Evolutionary conservation across 2,797 vertebrate genomes (phyloP).

Genomic region (Columba guinea): DNA sequence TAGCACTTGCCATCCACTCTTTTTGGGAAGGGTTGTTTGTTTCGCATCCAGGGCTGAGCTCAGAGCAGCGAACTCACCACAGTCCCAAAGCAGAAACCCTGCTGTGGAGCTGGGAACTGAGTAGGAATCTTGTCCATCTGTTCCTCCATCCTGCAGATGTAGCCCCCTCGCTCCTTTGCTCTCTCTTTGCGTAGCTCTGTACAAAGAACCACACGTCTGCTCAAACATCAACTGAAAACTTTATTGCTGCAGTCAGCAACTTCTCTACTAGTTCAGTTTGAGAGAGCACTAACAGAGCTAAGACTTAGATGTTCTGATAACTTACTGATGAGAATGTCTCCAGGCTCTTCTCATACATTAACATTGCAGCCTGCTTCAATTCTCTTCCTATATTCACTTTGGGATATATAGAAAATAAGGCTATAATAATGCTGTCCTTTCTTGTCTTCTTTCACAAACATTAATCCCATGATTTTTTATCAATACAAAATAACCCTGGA

Average conservation of each 20-base stretch:
- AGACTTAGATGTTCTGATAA: constrained; percentile 17
- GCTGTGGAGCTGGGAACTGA: neutral
- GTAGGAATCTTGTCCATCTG: neutral
- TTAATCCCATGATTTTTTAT: constrained; percentile 70
- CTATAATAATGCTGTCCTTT: constrained; percentile 61
- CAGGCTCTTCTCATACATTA: constrained; percentile 42
- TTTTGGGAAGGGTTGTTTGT: neutral
- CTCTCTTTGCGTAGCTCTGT: neutral
- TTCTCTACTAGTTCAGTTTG: constrained; percentile 12
- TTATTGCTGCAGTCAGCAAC: constrained; percentile 25
- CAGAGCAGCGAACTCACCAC: neutral
- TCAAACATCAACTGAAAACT: neutral
- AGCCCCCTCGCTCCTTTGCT: neutral
- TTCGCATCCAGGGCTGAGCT: neutral
- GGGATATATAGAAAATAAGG: constrained; percentile 53
- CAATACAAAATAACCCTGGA: constrained; percentile 56
- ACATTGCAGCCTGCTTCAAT: constrained; percentile 36
- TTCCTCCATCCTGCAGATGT: neutral
- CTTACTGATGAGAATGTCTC: constrained; percentile 2
- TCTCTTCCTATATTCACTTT: constrained; percentile 31
- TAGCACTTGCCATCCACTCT: neutral
- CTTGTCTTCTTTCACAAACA: constrained; percentile 68
- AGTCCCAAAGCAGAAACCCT: neutral
- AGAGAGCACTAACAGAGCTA: neutral
- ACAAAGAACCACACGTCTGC: neutral